phyloP scores from a whole-genome alignment of 1,140 invertebrate species.

The Araneus ventricosus region DNA sequence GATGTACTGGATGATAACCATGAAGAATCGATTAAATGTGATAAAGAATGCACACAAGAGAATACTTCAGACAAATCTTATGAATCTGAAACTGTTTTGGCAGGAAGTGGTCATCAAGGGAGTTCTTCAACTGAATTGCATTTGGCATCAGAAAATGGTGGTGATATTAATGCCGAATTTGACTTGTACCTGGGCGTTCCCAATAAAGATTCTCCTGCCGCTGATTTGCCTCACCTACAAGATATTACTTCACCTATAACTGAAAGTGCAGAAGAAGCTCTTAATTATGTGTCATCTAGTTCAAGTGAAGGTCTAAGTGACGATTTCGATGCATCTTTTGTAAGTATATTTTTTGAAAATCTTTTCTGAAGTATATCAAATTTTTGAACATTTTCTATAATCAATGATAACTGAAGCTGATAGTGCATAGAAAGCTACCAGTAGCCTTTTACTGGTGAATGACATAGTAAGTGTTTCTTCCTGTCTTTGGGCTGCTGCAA shows the following conservation, averaged over 20 bases:
- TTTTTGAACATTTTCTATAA: neutral
- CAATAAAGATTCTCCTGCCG: neutral
- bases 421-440: neutral
- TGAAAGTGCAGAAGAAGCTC: constrained; percentile 70
- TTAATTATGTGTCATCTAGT: constrained; percentile 54
- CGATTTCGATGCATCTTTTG: constrained; percentile 58
- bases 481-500: too few species aligned
- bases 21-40: neutral
- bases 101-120: neutral
- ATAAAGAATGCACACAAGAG: neutral
- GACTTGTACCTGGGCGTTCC: neutral
- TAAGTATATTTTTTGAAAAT: neutral
- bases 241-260: constrained; percentile 68
- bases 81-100: neutral
- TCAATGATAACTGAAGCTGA: neutral
- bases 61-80: neutral
- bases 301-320: constrained; percentile 42
- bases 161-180: too few species aligned
- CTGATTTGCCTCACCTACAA: neutral
- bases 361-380: neutral
- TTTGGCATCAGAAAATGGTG: neutral
- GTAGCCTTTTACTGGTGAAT: too few species aligned
- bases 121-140: neutral
- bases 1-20: neutral
- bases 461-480: too few species aligned